Percentiles rank a stretch among this genome's conserved stretches.
phyloP scores from a whole-genome alignment of 2,797 vertebrate species.

The Liparis tanakae region DNA sequence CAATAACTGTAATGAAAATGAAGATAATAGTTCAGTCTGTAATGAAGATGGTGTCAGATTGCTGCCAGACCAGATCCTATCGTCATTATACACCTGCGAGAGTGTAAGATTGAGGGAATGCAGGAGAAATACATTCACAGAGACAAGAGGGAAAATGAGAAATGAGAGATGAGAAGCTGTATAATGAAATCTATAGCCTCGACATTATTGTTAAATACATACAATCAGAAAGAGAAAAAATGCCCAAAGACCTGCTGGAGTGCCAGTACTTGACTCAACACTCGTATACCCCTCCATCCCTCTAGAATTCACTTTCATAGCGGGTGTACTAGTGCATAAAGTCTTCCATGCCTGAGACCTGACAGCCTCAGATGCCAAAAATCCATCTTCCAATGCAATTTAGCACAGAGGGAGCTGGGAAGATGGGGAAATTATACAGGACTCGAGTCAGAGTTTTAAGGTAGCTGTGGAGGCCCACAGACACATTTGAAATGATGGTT shows the following conservation, averaged over 20 bases:
- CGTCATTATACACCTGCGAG: conserved; percentile 66
- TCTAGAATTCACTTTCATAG: conserved; percentile 82
- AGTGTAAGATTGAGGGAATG: conserved; percentile 40
- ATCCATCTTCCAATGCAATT: conserved; percentile 82
- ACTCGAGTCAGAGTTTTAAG: conserved; percentile 85
- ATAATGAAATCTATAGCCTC: conserved; percentile 50
- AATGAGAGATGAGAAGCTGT: conserved; percentile 35
- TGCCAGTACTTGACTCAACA: conserved; percentile 80
- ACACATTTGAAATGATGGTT: conserved; percentile 84
- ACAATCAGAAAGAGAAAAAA: conserved; percentile 75
- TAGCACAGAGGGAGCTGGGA: conserved; percentile 82
- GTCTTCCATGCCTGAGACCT: conserved; percentile 80
- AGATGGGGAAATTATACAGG: conserved; percentile 89
- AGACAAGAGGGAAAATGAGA: conserved; percentile 28
- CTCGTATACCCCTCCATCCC: conserved; percentile 77
- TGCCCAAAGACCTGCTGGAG: conserved; percentile 74
- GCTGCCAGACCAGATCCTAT: conserved; percentile 67
- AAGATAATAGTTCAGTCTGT: conserved; percentile 66
- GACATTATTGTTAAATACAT: conserved; percentile 74
- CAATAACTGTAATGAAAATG: conserved; percentile 75
- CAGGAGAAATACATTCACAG: conserved; percentile 41
- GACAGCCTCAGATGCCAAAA: conserved; percentile 83
- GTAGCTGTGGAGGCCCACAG: conserved; percentile 80
- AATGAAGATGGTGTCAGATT: conserved; percentile 68
- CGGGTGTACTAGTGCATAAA: conserved; percentile 82